Base-by-base conservation (phyloP, 1,140 invertebrate species). In the Drosophila varians region DNA sequence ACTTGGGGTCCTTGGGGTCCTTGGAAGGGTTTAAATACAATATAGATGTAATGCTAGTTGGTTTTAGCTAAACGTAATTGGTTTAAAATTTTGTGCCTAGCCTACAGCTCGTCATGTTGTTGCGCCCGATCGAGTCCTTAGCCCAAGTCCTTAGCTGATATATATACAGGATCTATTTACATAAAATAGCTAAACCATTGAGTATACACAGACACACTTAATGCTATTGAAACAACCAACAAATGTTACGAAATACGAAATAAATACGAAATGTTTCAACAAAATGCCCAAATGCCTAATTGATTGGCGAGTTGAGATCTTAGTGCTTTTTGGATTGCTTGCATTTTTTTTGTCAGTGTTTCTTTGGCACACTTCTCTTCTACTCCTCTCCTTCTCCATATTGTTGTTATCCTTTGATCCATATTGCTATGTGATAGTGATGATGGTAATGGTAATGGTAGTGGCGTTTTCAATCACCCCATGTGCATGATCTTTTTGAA, bases 401-500 rank as follows among this genome's bases (percentile, higher is more conserved):
- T n/a, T n/a, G n/a, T n/a, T n/a, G n/a, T n/a, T 3, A 31, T 31
- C 28, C 28, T 31, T n/a, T 11, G 57, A 58, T 40, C 14, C 9
- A 12, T 9, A 28, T 23, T 26, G 25, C 45, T 74, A 18, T 31
- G 7, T 43, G 52, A 2, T 38, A n/a, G n/a, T n/a, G n/a, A n/a
- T n/a, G n/a, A n/a, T n/a, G n/a, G n/a, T n/a, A n/a, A n/a, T n/a
- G n/a, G n/a, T n/a, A n/a, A n/a, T n/a, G n/a, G n/a, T n/a, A n/a
- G n/a, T n/a, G 21, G 11, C 48, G 42, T 42, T 52, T 56, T 12
- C 60, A 90, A 91, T 91, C 90, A 91, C 66, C 94, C 93, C 74
- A 94, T 92, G 68, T 93, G 93, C 91, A 99, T 95, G 60, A 99
- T 94, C 92, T 98, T 99, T 89, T 98, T 97, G 92, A 99, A 99